Evolutionary conservation across 2,888 invertebrate species (phyloP).

Genomic region (Apotomis capreana): DNA sequence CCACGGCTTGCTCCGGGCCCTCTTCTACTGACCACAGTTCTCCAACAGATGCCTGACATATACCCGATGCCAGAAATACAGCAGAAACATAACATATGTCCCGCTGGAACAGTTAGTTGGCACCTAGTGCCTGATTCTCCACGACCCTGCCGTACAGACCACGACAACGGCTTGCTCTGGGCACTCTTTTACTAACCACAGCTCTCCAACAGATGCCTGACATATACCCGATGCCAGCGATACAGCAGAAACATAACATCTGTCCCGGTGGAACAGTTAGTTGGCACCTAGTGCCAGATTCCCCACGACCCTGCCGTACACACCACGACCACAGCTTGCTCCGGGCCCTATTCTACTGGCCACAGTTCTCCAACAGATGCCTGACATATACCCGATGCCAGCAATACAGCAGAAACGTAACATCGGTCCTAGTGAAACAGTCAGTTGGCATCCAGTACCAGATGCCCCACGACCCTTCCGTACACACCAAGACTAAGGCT

Average conservation of each 20-base stretch:
- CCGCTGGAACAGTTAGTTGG: conserved; percentile 46
- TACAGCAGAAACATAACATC: no score
- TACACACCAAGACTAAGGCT: conserved; percentile 66
- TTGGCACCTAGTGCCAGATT: conserved; percentile 52
- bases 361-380: not conserved
- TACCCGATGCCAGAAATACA: not conserved
- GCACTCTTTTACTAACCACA: conserved; percentile 25
- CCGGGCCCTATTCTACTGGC: conserved; percentile 28
- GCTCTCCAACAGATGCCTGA: not conserved
- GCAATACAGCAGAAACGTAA: no score
- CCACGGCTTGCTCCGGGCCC: conserved; percentile 49
- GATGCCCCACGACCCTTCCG: conserved; percentile 71
- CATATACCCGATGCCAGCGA: not conserved
- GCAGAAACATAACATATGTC: no score
- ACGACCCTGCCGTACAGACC: conserved; percentile 75
- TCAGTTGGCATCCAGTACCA: conserved; percentile 50
- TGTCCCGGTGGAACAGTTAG: conserved; percentile 43
- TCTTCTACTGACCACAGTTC: conserved; percentile 24
- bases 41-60: not conserved
- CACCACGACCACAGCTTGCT: conserved; percentile 58
- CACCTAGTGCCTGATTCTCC: conserved; percentile 54
- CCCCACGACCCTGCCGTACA: conserved; percentile 74
- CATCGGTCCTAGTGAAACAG: conserved; percentile 10
- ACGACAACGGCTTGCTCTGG: conserved; percentile 53
- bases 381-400: not conserved